Base-by-base conservation (phyloP, 2,888 invertebrate genomes). In the Hymenopus coronatus region DNA sequence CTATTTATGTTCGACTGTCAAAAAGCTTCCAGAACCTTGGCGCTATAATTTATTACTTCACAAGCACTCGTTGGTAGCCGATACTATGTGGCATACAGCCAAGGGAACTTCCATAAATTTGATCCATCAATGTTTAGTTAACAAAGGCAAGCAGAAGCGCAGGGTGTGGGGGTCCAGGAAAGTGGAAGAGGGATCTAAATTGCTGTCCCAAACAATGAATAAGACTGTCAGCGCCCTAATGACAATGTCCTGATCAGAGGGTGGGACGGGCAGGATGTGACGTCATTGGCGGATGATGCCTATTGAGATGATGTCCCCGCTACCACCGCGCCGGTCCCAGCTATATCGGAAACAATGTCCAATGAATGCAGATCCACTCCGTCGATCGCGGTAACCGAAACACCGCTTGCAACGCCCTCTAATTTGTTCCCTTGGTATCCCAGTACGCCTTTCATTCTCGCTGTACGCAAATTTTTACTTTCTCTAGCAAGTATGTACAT, bases 271-370 rank as follows among this genome's bases (percentile, higher is more conserved):
- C 89, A 89, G 89, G 89, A 89, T 84, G 87, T 89, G 89, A 89
- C 89, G 89, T 87, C 87, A 88, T 87, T 40, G 87, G 89, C 89
- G 89, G 89, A 89, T 89, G 89, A 84, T 82, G 89, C 89, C 87
- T 87, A 89, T 89, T 89, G 89, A 87, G 87, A 30, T 27, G 84
- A 27, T 27, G 33, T 70, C 85, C 30, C 84, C 84, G 84, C 81
- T 40, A 40, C 40, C 40, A 40, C 40, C 40, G 40, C 88, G 54
- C 30, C 30, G 82, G 27, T 84, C 83, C 82, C 27, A 83, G 25
- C n/a, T 27, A 46, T 27, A 46, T 27, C 14, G 15, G n/a, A 85
- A 27, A 27, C 84, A 84, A 40, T 40, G 40, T 40, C 40, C 40
- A 40, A 84, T 46, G 28, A 27, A 28, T 83, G 14, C 83, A 14